Evolutionary conservation across 1,140 invertebrate genomes (phyloP).

Genomic region (Drosophila tropicalis): DNA sequence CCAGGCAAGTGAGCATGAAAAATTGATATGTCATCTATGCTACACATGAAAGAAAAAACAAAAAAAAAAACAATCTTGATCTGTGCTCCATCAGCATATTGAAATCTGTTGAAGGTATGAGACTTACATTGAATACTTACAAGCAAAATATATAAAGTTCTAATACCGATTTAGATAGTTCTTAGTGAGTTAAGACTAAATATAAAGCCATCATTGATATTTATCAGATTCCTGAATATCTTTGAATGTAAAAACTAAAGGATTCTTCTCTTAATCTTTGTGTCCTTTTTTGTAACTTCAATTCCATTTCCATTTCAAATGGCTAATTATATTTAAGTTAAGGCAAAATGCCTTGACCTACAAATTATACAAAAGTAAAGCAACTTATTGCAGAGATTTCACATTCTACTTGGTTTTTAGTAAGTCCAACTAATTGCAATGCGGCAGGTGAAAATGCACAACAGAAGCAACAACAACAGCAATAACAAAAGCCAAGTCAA

Average conservation of each 20-base stretch:
- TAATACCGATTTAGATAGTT: too few relatives aligned
- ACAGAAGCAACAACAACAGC: conserved; percentile 11
- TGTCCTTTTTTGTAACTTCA: conserved; percentile 9
- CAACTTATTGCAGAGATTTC: conserved; percentile 53
- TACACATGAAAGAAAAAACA: background rate
- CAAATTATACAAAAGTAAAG: conserved; percentile 70
- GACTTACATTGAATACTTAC: too few relatives aligned
- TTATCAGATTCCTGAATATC: too few relatives aligned
- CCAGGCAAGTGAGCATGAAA: conserved; percentile 20
- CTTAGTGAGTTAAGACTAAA: too few relatives aligned
- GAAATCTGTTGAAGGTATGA: background rate
- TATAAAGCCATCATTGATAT: too few relatives aligned
- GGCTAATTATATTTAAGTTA: conserved; percentile 55
- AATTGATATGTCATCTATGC: conserved; percentile 33
- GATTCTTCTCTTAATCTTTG: background rate
- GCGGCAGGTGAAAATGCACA: conserved; percentile 42
- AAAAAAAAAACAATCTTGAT: background rate
- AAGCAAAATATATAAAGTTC: too few relatives aligned
- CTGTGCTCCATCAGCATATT: background rate
- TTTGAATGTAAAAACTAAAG: background rate
- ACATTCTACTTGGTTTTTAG: conserved; percentile 6
- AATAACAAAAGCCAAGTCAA: conserved; percentile 52
- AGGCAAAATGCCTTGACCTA: conserved; percentile 62
- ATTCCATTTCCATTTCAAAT: conserved; percentile 65
- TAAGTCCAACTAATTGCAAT: conserved; percentile 66